phyloP scores from a whole-genome alignment of 2,797 vertebrate genomes.

The Myotis daubentonii region DNA sequence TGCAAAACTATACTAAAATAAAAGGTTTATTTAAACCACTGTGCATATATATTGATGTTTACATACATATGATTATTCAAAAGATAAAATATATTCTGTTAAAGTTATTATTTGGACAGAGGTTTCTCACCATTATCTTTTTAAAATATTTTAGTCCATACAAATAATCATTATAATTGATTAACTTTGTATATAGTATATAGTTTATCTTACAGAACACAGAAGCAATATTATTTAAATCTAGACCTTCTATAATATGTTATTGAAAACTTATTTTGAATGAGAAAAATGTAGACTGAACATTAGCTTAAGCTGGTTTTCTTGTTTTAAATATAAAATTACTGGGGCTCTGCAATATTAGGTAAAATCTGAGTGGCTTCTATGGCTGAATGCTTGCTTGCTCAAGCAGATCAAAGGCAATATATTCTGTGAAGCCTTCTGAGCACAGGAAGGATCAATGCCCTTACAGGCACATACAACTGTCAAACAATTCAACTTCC shows the following conservation, averaged over 20 bases:
- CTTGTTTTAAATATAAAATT: background rate
- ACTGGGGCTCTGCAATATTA: background rate
- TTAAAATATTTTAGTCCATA: background rate
- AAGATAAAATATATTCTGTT: background rate
- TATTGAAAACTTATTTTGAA: background rate
- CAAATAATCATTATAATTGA: background rate
- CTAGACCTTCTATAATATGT: background rate
- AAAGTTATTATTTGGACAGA: background rate
- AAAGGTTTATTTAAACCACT: background rate
- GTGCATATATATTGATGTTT: background rate
- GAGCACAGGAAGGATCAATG: background rate
- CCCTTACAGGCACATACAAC: background rate
- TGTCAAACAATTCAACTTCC: constrained; percentile 7
- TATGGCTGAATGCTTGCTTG: background rate
- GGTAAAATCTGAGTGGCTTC: background rate
- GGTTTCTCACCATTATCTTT: background rate
- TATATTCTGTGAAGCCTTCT: background rate
- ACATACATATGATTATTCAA: background rate
- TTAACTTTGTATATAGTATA: background rate
- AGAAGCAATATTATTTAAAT: background rate
- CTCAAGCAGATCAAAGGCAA: background rate
- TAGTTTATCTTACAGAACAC: background rate
- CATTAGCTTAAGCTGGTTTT: background rate
- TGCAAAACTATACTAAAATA: background rate
- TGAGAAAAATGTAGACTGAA: background rate